Conservation (phyloP, 2,888 invertebrate species). For the Pocota personata region DNA sequence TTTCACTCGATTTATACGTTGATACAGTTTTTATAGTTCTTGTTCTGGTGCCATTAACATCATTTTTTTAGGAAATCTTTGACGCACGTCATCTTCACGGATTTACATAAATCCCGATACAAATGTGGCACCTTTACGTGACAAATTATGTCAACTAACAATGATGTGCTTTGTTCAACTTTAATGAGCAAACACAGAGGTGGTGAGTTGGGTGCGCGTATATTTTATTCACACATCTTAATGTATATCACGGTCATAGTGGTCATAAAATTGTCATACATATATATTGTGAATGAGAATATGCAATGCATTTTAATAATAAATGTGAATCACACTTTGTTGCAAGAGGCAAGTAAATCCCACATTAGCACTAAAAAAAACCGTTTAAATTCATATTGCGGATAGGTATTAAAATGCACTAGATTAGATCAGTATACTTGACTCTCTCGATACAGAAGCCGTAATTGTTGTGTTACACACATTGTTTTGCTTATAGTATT, state of each 20-base stretch:
- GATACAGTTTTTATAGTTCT: constrained; percentile 39
- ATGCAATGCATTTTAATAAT: constrained; percentile 31
- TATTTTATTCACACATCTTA: constrained; percentile 41
- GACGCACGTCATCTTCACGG: not conserved
- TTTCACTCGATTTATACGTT: constrained; percentile 21
- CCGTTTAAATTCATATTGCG: constrained; percentile 38
- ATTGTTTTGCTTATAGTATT: not conserved
- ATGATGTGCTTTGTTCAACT: constrained; percentile 59
- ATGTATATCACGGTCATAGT: constrained; percentile 60
- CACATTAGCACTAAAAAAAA: constrained; percentile 35
- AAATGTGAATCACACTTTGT: constrained; percentile 47
- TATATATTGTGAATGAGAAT: constrained; percentile 7
- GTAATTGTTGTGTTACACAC: constrained; percentile 11
- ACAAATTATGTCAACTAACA: constrained; percentile 63
- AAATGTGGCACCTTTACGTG: constrained; percentile 64
- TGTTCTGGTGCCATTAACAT: constrained; percentile 25
- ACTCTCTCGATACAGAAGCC: not conserved
- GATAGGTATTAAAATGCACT: constrained; percentile 52
- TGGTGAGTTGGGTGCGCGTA: not conserved
- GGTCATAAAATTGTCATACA: constrained; percentile 44
- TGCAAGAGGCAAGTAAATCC: constrained; percentile 14
- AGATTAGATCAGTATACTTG: constrained; percentile 32
- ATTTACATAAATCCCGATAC: constrained; percentile 46
- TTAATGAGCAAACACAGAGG: constrained; percentile 23
- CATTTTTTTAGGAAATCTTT: constrained; percentile 4